phyloP scores from a whole-genome alignment of 2,113 vertebrate species.

The Dasyurus viverrinus region DNA sequence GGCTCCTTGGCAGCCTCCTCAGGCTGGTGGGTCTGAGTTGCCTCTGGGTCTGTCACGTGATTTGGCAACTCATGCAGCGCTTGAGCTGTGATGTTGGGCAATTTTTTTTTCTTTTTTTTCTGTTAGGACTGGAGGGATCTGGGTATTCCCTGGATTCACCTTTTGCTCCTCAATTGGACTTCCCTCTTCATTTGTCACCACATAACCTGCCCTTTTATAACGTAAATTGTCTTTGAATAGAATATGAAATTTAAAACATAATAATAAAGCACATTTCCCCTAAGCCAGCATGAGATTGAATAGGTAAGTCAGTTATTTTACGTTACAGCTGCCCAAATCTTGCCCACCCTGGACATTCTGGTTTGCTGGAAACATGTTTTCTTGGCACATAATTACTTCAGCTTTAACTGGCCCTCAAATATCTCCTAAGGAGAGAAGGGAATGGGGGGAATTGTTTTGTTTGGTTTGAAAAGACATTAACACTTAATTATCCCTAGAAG shows the following conservation, averaged over 20 bases:
- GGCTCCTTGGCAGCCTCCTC: conserved; percentile 87
- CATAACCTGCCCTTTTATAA: conserved; percentile 56
- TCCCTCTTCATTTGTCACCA: conserved; percentile 44
- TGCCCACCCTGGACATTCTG: conserved; percentile 63
- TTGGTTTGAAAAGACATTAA: background rate
- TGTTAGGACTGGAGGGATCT: background rate
- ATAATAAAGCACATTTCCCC: conserved; percentile 60
- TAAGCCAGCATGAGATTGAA: conserved; percentile 62
- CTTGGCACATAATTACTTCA: conserved; percentile 54
- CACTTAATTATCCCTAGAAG: background rate
- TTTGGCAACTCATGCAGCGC: conserved; percentile 85
- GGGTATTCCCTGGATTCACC: conserved; percentile 73
- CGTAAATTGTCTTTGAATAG: conserved; percentile 57
- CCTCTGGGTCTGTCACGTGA: conserved; percentile 88
- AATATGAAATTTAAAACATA: conserved; percentile 58
- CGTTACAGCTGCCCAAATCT: conserved; percentile 47
- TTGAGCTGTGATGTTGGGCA: conserved; percentile 82
- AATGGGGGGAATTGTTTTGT: background rate
- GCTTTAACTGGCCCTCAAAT: conserved; percentile 24
- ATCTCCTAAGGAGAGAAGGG: conserved; percentile 35
- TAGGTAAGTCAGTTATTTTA: conserved; percentile 47
- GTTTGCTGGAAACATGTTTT: conserved; percentile 46
- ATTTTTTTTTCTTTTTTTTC: conserved; percentile 80
- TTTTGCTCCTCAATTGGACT: conserved; percentile 79
- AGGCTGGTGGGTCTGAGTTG: conserved; percentile 85